These are phyloP conservation scores for Tenodera sinensis DNA, from an alignment of 2,888 invertebrate species.

Conservation along the genomic window DNA sequence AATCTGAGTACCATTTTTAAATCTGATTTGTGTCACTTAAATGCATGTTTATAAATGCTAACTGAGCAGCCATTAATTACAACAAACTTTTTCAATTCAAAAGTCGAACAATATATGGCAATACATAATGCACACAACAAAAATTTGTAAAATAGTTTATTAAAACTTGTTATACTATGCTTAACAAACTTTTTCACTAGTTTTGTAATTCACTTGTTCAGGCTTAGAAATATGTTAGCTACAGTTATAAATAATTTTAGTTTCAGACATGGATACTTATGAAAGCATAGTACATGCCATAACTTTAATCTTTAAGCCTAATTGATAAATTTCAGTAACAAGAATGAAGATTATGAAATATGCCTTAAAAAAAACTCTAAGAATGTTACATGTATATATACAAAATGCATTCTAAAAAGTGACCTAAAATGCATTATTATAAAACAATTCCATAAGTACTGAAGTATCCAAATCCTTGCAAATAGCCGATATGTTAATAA, in stretches of 20 bases:
- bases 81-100: not conserved
- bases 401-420: conserved; percentile 1
- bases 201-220: not conserved
- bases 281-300: not conserved
- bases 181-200: not conserved
- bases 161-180: not conserved
- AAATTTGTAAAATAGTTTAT: not conserved
- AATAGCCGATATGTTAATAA: not conserved
- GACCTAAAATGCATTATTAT: not conserved
- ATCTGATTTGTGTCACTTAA: not conserved
- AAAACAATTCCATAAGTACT: not conserved
- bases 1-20: not conserved
- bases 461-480: not conserved
- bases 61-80: not conserved
- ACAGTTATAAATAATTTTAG: not conserved
- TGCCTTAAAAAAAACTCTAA: not conserved
- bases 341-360: not conserved
- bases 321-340: not conserved
- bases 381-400: conserved; percentile 5
- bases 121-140: not conserved
- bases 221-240: not conserved
- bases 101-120: not conserved
- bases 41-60: not conserved
- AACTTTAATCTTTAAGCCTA: not conserved
- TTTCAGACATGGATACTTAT: not conserved